Evolutionary conservation across 2,888 invertebrate species (phyloP), one percentile per base, ranked within the genome.

Genomic region (Ochropleura plecta): DNA sequence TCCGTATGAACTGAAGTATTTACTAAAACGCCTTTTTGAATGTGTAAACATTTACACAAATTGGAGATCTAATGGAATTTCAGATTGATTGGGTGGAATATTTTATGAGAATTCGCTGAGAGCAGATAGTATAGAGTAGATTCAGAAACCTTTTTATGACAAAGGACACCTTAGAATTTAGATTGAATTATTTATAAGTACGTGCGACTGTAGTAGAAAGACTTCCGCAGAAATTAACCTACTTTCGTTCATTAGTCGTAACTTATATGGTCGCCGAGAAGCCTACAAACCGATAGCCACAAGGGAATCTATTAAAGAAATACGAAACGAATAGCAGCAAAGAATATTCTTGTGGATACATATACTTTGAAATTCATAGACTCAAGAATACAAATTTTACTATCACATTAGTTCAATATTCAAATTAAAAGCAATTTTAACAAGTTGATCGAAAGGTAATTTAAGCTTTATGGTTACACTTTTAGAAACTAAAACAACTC

Each of bases 11-110:
- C 68, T 76, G 60, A 75, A 78, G 73, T 75, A 70, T 79, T 77
- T 66, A 65, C 73, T 75, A 73, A 84, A 75, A 79, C 53, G 62
- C 57, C 73, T 79, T 85, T 85, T 76, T 70, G 53, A 82, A 83
- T 82, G 83, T 79, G 71, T 83, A 83, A 83, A 83, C 73, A 82
- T 85, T 85, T 77, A 77, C 71, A 71, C 69, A 83, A 85, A 83
- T 77, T 83, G 80, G 70, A 80, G 70, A 83, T 85, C 76, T 83
- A 85, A 85, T 84, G 75, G 80, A 83, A 84, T 75, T 83, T 70
- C 73, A 80, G 80, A 80, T 83, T 83, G 77, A 83, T 83, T 85
- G 70, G 72, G 57, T 73, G 63, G 80, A 84, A 84, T 83, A 83
- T 83, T 84, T 85, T 51, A 77, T 77, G 80, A 30, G 30, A 80